Conservation (phyloP, 1,140 invertebrate genomes). For the Temnothorax longispinosus region DNA sequence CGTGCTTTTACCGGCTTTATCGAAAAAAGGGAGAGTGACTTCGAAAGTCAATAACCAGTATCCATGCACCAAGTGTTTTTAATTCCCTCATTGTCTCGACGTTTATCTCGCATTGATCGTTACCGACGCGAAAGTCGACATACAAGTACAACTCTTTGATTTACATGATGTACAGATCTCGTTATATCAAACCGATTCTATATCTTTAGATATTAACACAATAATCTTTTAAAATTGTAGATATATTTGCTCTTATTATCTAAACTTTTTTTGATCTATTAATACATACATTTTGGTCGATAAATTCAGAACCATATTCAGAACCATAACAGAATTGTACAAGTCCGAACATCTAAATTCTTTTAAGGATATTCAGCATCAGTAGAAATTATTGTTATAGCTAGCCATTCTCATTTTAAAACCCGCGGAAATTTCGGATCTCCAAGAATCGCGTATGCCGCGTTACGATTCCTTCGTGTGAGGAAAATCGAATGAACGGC, state of each 20-base stretch:
- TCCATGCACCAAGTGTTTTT: slow-evolving; percentile 63
- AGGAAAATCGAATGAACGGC: slow-evolving; percentile 24
- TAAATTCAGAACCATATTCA: not conserved
- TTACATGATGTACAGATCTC: not conserved
- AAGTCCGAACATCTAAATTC: not conserved
- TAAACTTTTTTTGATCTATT: not conserved
- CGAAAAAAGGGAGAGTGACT: slow-evolving; percentile 75
- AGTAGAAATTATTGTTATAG: slow-evolving; percentile 23
- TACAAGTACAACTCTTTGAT: not conserved
- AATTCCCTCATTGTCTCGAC: slow-evolving; percentile 58
- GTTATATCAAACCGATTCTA: not conserved
- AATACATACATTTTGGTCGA: not conserved
- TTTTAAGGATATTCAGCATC: not conserved
- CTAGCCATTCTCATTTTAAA: slow-evolving; percentile 16
- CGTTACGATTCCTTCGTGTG: slow-evolving; percentile 26
- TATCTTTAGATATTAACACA: not conserved
- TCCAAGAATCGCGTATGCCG: slow-evolving; percentile 3
- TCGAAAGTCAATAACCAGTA: slow-evolving; percentile 75
- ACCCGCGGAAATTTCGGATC: slow-evolving; percentile 1
- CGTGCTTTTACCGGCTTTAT: slow-evolving; percentile 47
- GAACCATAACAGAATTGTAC: not conserved
- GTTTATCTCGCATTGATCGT: slow-evolving; percentile 48
- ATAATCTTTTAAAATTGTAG: not conserved
- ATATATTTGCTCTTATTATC: not conserved
- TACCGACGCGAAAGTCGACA: slow-evolving; percentile 14